Conservation (phyloP, 2,888 invertebrate species). For the Pheosia gnoma region DNA sequence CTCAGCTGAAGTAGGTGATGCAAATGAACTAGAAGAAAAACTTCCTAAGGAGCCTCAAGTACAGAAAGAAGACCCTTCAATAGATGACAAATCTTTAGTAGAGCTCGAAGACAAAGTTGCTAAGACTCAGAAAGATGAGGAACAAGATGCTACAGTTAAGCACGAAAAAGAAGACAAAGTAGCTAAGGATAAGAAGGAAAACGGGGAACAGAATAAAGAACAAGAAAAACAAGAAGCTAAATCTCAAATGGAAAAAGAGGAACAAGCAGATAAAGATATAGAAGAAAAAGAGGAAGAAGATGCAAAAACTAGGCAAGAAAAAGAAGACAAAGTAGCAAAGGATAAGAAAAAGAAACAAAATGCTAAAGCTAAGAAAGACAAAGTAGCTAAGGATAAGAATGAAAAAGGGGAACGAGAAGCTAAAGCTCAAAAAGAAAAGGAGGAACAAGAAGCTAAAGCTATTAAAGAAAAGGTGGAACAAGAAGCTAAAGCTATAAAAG, state of each 20-base stretch:
- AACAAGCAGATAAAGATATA: slow-evolving; percentile 10
- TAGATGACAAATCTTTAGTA: too few relatives aligned
- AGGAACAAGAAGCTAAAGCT: slow-evolving; percentile 1
- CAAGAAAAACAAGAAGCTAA: slow-evolving; percentile 13
- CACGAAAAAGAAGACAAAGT: slow-evolving; percentile 10
- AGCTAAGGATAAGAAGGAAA: neutral
- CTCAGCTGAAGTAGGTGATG: neutral
- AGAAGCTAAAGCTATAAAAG: slow-evolving; percentile 3
- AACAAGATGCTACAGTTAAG: neutral
- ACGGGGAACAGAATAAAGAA: neutral
- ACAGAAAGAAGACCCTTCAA: too few relatives aligned
- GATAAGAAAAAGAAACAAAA: neutral
- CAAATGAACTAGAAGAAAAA: neutral
- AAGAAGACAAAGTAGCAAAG: neutral
- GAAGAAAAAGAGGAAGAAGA: neutral
- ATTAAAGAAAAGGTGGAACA: neutral
- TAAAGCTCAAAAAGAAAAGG: neutral
- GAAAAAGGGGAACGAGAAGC: slow-evolving; percentile 14
- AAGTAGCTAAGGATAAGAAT: slow-evolving; percentile 9
- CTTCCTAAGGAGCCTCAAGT: too few relatives aligned
- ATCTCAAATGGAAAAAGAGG: slow-evolving; percentile 10
- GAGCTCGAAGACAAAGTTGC: neutral
- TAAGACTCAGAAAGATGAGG: neutral
- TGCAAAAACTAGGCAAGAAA: neutral
- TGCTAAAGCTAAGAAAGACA: neutral